Base-by-base conservation (phyloP, 2,888 invertebrate species). In the Mechanitis mazaeus region DNA sequence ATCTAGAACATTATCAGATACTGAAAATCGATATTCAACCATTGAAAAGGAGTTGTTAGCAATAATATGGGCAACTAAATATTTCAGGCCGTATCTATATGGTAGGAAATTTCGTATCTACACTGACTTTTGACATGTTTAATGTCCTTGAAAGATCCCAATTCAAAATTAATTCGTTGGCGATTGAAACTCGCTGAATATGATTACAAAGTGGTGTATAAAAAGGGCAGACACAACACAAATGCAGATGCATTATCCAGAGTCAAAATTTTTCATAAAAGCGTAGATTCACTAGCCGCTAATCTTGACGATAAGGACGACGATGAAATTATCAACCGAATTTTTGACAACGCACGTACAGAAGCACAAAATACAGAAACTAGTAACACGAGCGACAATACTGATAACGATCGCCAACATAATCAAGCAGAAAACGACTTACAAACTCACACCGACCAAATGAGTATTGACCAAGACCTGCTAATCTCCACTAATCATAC, bases 91-190 rank as follows among this genome's bases (percentile, higher is more conserved):
- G 0, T 66, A 67, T 31, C 28, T 68, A 0, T 70, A 64, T 33
- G 71, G 70, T 0, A 45, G 62, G 0, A 68, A 67, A 56, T 71
- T 71, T 57, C 61, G 53, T 33, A 67, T 69, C 20, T 7, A 63
- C 0, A 69, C 67, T 0, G 66, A 69, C 71, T 68, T 28, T 50
- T 69, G 1, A 63, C 64, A 7, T 68, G 68, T 69, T 9, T 68
- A 0, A 75, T 79, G 70, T 73, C 67, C 0, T 53, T 80, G 0
- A 81, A 82, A 69, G 79, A 83, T 7, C 80, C 80, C 0, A 59
- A 57, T 12, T 68, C 62, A 2, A 45, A 66, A 35, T 53, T 70
- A 3, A 64, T 64, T 1, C 63, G 67, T 11, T 69, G 68, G 65
- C 3, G 64, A 4, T 28, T 69, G 11, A 57, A 66, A 33, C 63